These are phyloP conservation scores for Dicentrarchus labrax DNA, from an alignment of 2,113 vertebrate genomes.

Conservation along the genomic window DNA sequence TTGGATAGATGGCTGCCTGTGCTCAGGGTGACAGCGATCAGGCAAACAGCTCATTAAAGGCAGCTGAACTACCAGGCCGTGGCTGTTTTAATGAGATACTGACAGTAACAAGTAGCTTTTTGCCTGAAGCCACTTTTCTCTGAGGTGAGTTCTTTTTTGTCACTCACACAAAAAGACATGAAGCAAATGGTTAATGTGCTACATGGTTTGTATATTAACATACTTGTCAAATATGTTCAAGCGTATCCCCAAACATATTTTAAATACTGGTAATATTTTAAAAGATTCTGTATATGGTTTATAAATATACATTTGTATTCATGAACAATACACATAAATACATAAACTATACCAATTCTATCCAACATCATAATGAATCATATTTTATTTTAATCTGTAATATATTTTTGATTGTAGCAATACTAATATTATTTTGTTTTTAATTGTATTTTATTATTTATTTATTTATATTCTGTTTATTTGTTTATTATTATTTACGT, in stretches of 20 bases:
- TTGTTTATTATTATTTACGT: too few species aligned
- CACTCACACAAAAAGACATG: not conserved
- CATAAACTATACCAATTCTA: not conserved
- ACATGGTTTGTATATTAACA: not conserved
- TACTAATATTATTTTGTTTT: too few species aligned
- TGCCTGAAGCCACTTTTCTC: constrained; percentile 14
- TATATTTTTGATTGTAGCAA: too few species aligned
- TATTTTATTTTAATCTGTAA: too few species aligned
- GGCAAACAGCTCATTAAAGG: constrained; percentile 36
- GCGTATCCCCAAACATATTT: not conserved
- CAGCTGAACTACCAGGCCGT: constrained; percentile 21
- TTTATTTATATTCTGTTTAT: too few species aligned
- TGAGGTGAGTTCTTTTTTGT: not conserved
- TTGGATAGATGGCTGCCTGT: constrained; percentile 11
- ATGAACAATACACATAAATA: too few species aligned
- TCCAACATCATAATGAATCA: not conserved
- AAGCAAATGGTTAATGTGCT: not conserved
- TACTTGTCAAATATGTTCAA: not conserved
- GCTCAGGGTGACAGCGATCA: constrained; percentile 38
- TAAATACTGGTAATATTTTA: not conserved
- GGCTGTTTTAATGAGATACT: constrained; percentile 47
- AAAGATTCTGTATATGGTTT: not conserved
- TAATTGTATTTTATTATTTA: too few species aligned
- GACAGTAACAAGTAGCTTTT: constrained; percentile 8
- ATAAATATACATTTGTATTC: not conserved